A percentile compares a stretch with the other conserved stretches of the same genome.
Conservation (phyloP, 1,140 invertebrate species). For the Zaprionus capensis region DNA sequence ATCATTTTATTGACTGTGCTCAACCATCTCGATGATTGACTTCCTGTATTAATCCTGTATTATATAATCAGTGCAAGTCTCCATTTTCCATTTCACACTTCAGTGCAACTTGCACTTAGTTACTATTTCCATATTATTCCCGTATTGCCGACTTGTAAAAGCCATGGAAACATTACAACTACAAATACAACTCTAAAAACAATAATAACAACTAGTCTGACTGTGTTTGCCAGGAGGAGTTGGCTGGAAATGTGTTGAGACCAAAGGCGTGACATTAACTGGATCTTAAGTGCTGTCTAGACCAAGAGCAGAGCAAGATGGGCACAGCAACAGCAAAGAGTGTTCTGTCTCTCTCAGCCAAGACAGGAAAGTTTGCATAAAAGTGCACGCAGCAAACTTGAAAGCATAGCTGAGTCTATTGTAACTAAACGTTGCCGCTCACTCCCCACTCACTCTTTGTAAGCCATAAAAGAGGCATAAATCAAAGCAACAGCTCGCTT, state of each 20-base stretch:
- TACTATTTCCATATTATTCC: neutral
- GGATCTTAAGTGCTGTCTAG: conserved; percentile 33
- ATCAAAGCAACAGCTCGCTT: neutral
- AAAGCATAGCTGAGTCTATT: neutral
- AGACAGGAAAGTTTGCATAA: conserved; percentile 23
- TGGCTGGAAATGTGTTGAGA: conserved; percentile 1
- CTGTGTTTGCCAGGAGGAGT: conserved; percentile 27
- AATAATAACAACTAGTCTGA: neutral
- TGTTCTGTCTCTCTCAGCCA: neutral
- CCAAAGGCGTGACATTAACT: conserved; percentile 47
- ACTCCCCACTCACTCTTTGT: neutral
- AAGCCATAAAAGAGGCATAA: neutral
- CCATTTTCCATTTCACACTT: conserved; percentile 74
- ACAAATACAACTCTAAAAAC: conserved; percentile 18
- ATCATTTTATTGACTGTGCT: conserved; percentile 6
- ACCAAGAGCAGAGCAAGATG: neutral
- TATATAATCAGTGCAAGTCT: conserved; percentile 1
- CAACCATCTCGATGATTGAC: conserved; percentile 12
- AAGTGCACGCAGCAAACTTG: conserved; percentile 12
- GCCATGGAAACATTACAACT: conserved; percentile 43
- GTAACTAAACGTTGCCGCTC: neutral
- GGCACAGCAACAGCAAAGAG: conserved; percentile 2
- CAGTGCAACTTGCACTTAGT: conserved; percentile 18
- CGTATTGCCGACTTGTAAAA: conserved; percentile 37
- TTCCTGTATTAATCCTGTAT: conserved; percentile 4